Evolutionary conservation across 2,113 vertebrate species (phyloP).

Genomic region (Heterocephalus glaber): DNA sequence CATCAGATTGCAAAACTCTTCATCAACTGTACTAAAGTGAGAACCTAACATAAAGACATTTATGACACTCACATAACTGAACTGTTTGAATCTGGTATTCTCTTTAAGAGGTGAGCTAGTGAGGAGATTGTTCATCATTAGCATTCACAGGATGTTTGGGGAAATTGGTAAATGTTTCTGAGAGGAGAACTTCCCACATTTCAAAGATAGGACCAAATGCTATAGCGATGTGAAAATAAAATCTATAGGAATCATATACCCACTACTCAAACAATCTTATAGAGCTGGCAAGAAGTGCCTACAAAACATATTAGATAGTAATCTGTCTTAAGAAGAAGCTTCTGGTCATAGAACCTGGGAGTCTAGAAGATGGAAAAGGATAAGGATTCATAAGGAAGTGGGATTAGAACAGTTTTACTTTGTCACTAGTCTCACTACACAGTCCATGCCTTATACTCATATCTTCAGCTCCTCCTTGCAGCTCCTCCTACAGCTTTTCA

Average conservation of each 20-base stretch:
- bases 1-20: not conserved
- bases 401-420: not conserved
- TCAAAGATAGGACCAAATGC: not conserved
- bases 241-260: not conserved
- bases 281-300: not conserved
- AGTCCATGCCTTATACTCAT: too few species aligned
- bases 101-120: not conserved
- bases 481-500: too few species aligned
- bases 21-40: not conserved
- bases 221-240: conserved; percentile 19
- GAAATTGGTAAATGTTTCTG: not conserved
- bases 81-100: not conserved
- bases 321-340: not conserved
- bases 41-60: not conserved
- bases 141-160: not conserved
- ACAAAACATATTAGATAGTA: not conserved
- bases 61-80: not conserved
- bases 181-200: not conserved
- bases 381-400: not conserved
- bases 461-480: not conserved
- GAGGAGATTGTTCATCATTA: not conserved
- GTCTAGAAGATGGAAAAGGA: not conserved
- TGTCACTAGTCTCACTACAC: not conserved
- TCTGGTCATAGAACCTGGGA: not conserved
- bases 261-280: not conserved